Conservation (phyloP, 2,888 invertebrate species). For the Drosophila mulleri region DNA sequence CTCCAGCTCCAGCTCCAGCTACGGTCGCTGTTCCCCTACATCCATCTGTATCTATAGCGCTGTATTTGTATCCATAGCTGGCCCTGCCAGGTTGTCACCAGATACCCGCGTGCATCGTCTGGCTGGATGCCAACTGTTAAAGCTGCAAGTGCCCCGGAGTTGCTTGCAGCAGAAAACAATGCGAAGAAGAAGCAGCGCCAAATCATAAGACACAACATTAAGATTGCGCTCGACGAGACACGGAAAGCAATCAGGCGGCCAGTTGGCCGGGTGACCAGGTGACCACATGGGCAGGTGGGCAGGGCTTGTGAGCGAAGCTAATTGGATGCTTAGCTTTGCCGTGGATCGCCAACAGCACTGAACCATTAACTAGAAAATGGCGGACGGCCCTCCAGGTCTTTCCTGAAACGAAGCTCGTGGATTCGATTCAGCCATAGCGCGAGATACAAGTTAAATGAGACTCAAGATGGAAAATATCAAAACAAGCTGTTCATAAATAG, state of each 20-base stretch:
- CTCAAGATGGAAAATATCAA: neutral
- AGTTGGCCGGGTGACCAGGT: neutral
- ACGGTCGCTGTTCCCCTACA: slow-evolving; percentile 9
- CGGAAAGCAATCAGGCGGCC: slow-evolving; percentile 1
- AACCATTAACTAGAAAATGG: slow-evolving; percentile 36
- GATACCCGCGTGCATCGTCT: slow-evolving; percentile 61
- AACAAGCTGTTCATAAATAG: slow-evolving; percentile 7
- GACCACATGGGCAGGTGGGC: slow-evolving; percentile 1
- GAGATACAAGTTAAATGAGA: slow-evolving; percentile 2
- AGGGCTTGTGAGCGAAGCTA: slow-evolving; percentile 46
- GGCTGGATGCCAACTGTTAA: slow-evolving; percentile 59
- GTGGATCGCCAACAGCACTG: slow-evolving; percentile 21
- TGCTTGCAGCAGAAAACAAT: slow-evolving; percentile 17
- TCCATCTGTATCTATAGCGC: slow-evolving; percentile 33
- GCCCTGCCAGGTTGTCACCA: slow-evolving; percentile 55
- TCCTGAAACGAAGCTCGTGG: neutral
- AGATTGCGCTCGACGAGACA: slow-evolving; percentile 19
- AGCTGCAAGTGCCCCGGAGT: slow-evolving; percentile 66
- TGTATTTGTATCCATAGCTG: slow-evolving; percentile 37
- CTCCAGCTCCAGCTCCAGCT: slow-evolving; percentile 26
- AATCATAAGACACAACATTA: slow-evolving; percentile 8
- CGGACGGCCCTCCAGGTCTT: slow-evolving; percentile 17
- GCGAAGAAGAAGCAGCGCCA: neutral
- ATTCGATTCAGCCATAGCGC: neutral
- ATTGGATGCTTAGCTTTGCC: slow-evolving; percentile 58